Evolutionary conservation across 2,797 vertebrate genomes (phyloP).

Genomic region (Myotis planiceps): DNA sequence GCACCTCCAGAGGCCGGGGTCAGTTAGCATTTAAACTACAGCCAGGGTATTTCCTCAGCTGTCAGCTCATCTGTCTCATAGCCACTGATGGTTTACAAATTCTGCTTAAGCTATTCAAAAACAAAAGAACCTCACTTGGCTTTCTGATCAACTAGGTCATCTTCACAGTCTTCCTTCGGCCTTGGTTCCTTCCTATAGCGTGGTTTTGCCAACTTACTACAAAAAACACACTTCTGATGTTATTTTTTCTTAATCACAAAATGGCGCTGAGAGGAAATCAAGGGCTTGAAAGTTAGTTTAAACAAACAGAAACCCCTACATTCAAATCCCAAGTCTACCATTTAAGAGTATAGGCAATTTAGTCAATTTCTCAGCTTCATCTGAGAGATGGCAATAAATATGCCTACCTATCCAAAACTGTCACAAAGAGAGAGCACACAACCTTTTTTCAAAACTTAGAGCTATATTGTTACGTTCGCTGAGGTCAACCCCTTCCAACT

Average conservation of each 20-base stretch:
- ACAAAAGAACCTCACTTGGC: conserved; percentile 28
- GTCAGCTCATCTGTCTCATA: conserved; percentile 17
- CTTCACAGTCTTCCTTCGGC: conserved; percentile 16
- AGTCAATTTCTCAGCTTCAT: not conserved
- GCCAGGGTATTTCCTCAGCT: conserved; percentile 45
- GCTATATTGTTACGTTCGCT: not conserved
- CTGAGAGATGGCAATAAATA: not conserved
- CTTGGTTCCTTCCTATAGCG: not conserved
- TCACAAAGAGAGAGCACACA: not conserved
- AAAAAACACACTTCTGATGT: not conserved
- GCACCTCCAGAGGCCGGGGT: not conserved
- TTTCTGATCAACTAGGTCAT: conserved; percentile 18
- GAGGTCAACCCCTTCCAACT: too few relatives aligned
- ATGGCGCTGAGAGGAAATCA: not conserved
- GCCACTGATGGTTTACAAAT: not conserved
- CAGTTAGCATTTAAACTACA: conserved; percentile 52
- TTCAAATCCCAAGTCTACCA: conserved; percentile 32
- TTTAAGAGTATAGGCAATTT: not conserved
- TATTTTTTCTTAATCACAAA: conserved; percentile 42
- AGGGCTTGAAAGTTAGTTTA: not conserved
- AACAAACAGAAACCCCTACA: conserved; percentile 14
- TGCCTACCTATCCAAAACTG: not conserved
- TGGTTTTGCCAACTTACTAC: conserved; percentile 17
- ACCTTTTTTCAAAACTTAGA: not conserved
- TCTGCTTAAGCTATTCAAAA: conserved; percentile 31